Conservation (phyloP, 2,888 invertebrate species). For the Parnassius apollo region DNA sequence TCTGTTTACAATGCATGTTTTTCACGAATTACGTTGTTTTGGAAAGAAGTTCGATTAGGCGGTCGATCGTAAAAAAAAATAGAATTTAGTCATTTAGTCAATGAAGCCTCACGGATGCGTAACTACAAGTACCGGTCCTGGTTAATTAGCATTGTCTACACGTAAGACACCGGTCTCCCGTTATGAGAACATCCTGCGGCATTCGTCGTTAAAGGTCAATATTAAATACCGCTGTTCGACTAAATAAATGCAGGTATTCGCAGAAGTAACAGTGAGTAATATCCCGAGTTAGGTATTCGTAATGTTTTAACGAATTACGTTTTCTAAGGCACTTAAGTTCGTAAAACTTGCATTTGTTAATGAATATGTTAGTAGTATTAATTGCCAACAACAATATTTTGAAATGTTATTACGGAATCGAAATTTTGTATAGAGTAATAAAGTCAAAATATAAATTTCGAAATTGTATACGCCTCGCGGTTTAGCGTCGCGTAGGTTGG, state of each 20-base stretch:
- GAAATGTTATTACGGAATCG: constrained; percentile 14
- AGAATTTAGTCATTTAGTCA: constrained; percentile 29
- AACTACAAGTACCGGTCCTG: constrained; percentile 32
- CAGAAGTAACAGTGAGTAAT: constrained; percentile 19
- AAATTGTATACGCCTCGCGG: constrained; percentile 13
- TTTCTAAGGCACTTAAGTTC: constrained; percentile 17
- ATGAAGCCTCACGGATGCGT: constrained; percentile 35
- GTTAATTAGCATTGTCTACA: constrained; percentile 36
- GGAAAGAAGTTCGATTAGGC: not conserved
- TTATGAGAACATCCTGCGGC: constrained; percentile 36
- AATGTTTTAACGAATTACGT: constrained; percentile 10
- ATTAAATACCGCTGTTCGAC: constrained; percentile 17
- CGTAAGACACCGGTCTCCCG: constrained; percentile 35
- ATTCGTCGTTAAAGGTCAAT: constrained; percentile 26
- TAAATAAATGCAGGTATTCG: constrained; percentile 13
- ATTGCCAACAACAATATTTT: constrained; percentile 7
- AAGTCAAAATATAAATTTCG: constrained; percentile 9
- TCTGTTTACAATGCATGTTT: not conserved
- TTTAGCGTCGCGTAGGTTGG: constrained; percentile 30
- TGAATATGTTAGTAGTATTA: constrained; percentile 15
- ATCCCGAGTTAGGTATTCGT: constrained; percentile 8
- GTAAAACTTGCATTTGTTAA: constrained; percentile 22
- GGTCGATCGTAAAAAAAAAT: constrained; percentile 29
- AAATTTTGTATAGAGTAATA: constrained; percentile 14
- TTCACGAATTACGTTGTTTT: too few species aligned